A percentile compares a stretch with the other conserved stretches of the same genome.
phyloP scores from a whole-genome alignment of 2,888 invertebrate genomes.

The Cryptus armator region DNA sequence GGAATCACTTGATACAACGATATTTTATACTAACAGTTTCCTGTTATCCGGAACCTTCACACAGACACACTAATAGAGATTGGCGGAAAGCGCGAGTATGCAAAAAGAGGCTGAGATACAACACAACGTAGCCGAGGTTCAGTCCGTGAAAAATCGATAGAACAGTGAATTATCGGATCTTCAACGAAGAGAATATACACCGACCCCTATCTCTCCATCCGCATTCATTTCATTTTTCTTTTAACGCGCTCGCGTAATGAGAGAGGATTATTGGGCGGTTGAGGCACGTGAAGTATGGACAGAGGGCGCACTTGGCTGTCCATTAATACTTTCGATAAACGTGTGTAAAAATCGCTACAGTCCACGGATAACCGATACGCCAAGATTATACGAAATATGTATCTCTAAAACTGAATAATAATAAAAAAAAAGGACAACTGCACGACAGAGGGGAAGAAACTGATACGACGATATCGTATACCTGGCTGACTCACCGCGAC shows the following conservation, averaged over 20 bases:
- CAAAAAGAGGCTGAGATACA: neutral
- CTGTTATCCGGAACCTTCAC: neutral
- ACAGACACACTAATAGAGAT: neutral
- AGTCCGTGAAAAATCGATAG: slow-evolving; percentile 14
- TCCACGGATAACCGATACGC: neutral
- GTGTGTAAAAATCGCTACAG: neutral
- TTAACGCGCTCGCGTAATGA: slow-evolving; percentile 33
- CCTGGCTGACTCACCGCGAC: neutral
- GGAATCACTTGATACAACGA: neutral
- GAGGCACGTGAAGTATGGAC: slow-evolving; percentile 11
- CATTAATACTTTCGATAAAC: slow-evolving; percentile 21
- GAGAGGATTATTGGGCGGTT: slow-evolving; percentile 33
- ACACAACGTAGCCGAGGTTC: neutral
- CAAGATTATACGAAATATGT: neutral
- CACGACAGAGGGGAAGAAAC: neutral
- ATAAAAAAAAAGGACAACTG: neutral
- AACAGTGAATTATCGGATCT: slow-evolving; percentile 48
- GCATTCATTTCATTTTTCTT: slow-evolving; percentile 15
- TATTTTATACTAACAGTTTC: neutral
- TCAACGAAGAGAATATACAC: neutral
- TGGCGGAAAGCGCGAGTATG: slow-evolving; percentile 5
- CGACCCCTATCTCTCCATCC: neutral
- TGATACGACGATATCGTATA: slow-evolving; percentile 25
- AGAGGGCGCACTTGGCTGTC: slow-evolving; percentile 20
- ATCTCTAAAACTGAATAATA: neutral